These are phyloP conservation scores for Andrena bucephala DNA, from an alignment of 2,888 invertebrate genomes.

Conservation along the genomic window DNA sequence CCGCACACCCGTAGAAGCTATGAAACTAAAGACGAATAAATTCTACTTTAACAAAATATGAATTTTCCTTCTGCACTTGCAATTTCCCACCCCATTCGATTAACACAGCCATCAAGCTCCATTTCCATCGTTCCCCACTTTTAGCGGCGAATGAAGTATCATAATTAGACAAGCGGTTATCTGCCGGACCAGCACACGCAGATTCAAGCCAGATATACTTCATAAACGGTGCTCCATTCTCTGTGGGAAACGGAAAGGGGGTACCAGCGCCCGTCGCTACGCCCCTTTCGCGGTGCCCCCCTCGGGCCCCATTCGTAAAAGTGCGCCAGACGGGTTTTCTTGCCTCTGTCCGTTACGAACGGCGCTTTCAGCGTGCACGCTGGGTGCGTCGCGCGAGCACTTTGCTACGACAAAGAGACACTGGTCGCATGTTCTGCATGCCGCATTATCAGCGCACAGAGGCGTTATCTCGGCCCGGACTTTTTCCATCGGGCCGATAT, in stretches of 20 bases:
- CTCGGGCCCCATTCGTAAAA: constrained; percentile 31
- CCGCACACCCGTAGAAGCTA: too few species aligned
- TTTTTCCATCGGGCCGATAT: constrained; percentile 17
- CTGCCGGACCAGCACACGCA: neutral
- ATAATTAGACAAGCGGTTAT: neutral
- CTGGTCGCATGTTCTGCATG: constrained; percentile 12
- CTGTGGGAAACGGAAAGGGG: constrained; percentile 21
- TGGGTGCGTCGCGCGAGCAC: constrained; percentile 39
- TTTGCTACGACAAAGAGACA: constrained; percentile 43
- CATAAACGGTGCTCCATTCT: constrained; percentile 30
- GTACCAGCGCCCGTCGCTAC: constrained; percentile 32
- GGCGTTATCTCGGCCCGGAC: constrained; percentile 21
- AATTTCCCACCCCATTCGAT: too few species aligned
- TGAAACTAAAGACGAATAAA: too few species aligned
- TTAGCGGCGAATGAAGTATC: neutral
- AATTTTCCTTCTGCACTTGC: too few species aligned
- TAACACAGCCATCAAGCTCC: neutral
- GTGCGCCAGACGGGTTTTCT: constrained; percentile 68
- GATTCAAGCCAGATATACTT: constrained; percentile 17
- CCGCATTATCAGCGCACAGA: constrained; percentile 4
- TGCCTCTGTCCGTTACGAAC: constrained; percentile 61
- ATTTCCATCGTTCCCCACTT: neutral
- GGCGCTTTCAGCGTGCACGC: constrained; percentile 49
- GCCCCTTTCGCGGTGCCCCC: constrained; percentile 55
- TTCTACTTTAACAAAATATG: too few species aligned